Evolutionary conservation across 2,888 invertebrate species (phyloP), one percentile per base, ranked within the genome.

Genomic region (Andrena marginata): DNA sequence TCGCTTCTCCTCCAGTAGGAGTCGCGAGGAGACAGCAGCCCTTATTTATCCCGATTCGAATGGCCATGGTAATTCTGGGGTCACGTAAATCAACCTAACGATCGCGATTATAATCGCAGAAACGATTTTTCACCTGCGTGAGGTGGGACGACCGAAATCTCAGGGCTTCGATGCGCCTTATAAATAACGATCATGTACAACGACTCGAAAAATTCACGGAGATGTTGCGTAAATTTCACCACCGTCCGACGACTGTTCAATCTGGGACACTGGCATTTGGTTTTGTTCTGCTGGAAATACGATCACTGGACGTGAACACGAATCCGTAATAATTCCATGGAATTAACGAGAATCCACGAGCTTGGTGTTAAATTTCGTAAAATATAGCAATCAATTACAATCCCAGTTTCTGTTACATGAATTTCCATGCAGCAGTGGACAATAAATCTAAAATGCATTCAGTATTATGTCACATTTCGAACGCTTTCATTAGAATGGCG

Each of bases 81-180:
- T 49, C 68, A 49, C 70, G 64, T 77, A 75, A 85, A 87, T 85
- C 80, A 79, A 72, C 71, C 54, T 64, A 77, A 79, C 78, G 72
- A 80, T 49, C 56, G n/a, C 33, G 73, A 87, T 78, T 76, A 69
- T 51, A 51, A 74, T 82, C 72, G 74, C 42, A 20, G 56, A 29
- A 63, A 69, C 67, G 59, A 80, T 78, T 87, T 74, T 73, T 80
- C 69, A 71, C 23, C 23, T 8, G 8, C 54, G 48, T n/a, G 6
- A 49, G 33, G 23, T 33, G 31, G 16, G 29, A 56, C 65, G 26
- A 26, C n/a, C 29, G 56, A 71, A 73, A 70, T 54, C 69, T 60
- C 70, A 68, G 49, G 2, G 70, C 60, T 23, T 13, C 26, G 48
- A 69, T 54, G 49, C 35, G 60, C 62, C 7, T n/a, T 23, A 29